A percentile compares a stretch with the other conserved stretches of the same genome.
Conservation (phyloP, 2,888 invertebrate genomes). For the Dromius quadrimaculatus region DNA sequence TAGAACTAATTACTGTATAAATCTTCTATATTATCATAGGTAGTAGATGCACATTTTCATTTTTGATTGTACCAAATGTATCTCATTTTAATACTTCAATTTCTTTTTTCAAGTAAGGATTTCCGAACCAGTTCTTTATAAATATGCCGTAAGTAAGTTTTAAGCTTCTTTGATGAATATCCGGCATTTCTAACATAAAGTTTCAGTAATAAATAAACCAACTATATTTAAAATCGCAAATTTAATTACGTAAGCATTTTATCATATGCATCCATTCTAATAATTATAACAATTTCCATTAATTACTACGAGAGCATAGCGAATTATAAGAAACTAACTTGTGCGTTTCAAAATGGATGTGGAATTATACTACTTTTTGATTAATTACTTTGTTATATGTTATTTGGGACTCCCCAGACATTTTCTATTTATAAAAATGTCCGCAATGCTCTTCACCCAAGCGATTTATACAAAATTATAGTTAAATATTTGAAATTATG, state of each 20-base stretch:
- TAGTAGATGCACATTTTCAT: too few relatives aligned
- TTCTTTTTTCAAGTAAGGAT: too few relatives aligned
- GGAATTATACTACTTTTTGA: neutral
- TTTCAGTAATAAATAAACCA: too few relatives aligned
- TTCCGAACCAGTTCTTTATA: too few relatives aligned
- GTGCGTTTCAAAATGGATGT: neutral
- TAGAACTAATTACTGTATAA: too few relatives aligned
- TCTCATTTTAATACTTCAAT: too few relatives aligned
- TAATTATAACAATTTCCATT: slow-evolving; percentile 18
- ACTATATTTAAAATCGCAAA: slow-evolving; percentile 7
- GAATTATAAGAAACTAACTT: neutral
- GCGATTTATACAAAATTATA: slow-evolving; percentile 7
- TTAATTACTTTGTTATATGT: neutral
- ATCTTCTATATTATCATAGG: too few relatives aligned
- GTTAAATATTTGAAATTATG: slow-evolving; percentile 10
- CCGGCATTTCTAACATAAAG: too few relatives aligned
- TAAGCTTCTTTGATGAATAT: too few relatives aligned
- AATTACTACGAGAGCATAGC: slow-evolving; percentile 15
- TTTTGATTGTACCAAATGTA: too few relatives aligned
- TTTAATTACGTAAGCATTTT: slow-evolving; percentile 16
- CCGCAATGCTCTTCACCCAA: neutral
- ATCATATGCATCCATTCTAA: slow-evolving; percentile 15
- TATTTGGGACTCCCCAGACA: slow-evolving; percentile 13
- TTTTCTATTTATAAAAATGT: slow-evolving; percentile 1
- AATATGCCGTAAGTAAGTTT: too few relatives aligned